Evolutionary conservation across 1,140 invertebrate genomes (phyloP), one percentile per base, ranked within the genome.

Genomic region (Saccostrea glomerata): DNA sequence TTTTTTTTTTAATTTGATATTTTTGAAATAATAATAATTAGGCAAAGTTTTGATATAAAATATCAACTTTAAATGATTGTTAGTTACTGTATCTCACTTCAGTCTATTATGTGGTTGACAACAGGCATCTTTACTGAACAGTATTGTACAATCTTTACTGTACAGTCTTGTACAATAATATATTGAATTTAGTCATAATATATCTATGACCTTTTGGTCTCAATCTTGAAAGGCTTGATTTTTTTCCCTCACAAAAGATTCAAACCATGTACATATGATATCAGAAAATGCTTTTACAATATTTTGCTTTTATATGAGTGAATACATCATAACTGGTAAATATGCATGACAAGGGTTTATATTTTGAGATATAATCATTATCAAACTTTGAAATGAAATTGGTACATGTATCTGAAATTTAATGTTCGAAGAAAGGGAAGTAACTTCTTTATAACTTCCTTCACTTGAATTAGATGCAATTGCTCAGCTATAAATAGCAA

Each of bases 81-180:
- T 47, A 47, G 47, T 47, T 47, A 47, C 47, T 9, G 47, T 47
- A 36, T 36, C 30, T 36, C 30, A 36, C 2, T 63, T 63, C 58
- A 20, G 58, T 63, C 58, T 36, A 36, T 4, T 36, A 36, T 4
- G 7, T 20, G n/a, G n/a, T 63, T 63, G 58, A 63, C 58, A 63
- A 63, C 70, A 13, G 25, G 12, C 70, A 77, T 30, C 25, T 77
- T 77, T 73, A 73, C 66, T 66, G 20, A 20, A 66, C 60, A 20
- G 60, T 66, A 66, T 66, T 66, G 60, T 66, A 66, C 60, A 66
- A n/a, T 20, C 47, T 47, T 47, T 47, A 47, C 9, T 66, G 60
- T 66, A 66, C 60, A 66, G 60, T 66, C 5, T 66, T 66, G 60
- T 66, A 66, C 60, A 66, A n/a, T 20, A n/a, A 63, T 63, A 20